These are phyloP conservation scores for Papilio polytes DNA, from an alignment of 1,140 invertebrate genomes.

Conservation along the genomic window DNA sequence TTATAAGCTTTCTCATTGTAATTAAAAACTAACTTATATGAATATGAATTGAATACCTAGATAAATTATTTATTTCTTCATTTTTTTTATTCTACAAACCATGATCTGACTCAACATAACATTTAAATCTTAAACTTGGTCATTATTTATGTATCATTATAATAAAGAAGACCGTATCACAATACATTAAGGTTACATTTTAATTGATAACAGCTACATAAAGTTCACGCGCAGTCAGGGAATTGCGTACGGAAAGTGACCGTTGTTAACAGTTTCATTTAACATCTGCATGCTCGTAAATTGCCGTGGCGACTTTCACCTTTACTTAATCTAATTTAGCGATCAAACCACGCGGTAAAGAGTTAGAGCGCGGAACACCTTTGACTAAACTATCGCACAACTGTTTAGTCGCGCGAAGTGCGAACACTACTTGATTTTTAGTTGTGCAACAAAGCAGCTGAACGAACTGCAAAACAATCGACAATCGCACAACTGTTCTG, in stretches of 20 bases:
- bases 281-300: constrained; percentile 41
- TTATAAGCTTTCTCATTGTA: too few relatives aligned
- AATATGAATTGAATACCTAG: too few relatives aligned
- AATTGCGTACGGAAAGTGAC: constrained; percentile 37
- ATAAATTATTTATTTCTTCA: not conserved
- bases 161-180: not conserved
- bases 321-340: constrained; percentile 40
- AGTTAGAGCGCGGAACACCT: not conserved
- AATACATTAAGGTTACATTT: not conserved
- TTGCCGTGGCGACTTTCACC: constrained; percentile 40
- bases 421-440: too few relatives aligned
- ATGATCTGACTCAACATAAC: not conserved
- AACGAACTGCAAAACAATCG: too few relatives aligned
- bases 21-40: too few relatives aligned
- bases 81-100: not conserved
- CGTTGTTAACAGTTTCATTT: constrained; percentile 40
- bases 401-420: too few relatives aligned
- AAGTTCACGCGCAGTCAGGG: constrained; percentile 34
- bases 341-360: constrained; percentile 32
- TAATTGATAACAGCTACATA: not conserved
- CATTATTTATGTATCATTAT: not conserved
- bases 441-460: too few relatives aligned
- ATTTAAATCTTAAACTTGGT: constrained; percentile 17
- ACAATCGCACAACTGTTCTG: too few relatives aligned
- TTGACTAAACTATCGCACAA: too few relatives aligned